Base-by-base conservation (phyloP, 1,140 invertebrate genomes). In the Lepidurus couesii region DNA sequence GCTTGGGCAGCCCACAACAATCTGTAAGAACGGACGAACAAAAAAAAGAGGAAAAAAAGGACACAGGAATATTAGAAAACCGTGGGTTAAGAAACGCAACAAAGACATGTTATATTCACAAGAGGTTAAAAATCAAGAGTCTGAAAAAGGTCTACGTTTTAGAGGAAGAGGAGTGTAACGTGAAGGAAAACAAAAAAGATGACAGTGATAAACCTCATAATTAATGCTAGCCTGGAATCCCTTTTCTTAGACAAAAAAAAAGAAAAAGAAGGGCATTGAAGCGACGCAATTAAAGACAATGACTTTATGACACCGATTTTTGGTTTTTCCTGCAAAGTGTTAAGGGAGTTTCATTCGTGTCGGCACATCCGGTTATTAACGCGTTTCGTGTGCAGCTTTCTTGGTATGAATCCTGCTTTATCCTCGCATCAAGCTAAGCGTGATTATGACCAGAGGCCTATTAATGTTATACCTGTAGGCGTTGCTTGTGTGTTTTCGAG, bases 291-390 rank as follows among this genome's bases (percentile, higher is more conserved):
- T 16, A 65, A 65, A 65, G 21, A 65, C 16, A 65, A 4, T 65
- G 9, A 16, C 13, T 65, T 21, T 34, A 34, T 34, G 34, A 34
- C 34, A 34, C 34, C 34, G 34, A 34, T 34, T 34, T 34, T 34
- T 34, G 34, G 34, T 65, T 65, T 65, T 65, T 65, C 53, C 53
- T 65, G 9, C 16, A 11, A 65, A 65, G 53, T 65, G 53, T 65
- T 65, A 65, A 65, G 21, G 53, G 53, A 65, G 53, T 65, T 65
- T 65, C 53, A 65, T 65, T 65, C 53, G 53, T 65, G 53, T 65
- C 53, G 53, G 53, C 21, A 65, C 53, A 65, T 65, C 53, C 53
- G 53, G 53, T 65, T 65, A 65, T 65, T 65, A 65, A 65, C 53
- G 53, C 53, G 53, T 21, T 65, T 65, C 53, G 53, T 65, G 53